Percentiles rank a stretch among this genome's conserved stretches.
Conservation (phyloP, 2,888 invertebrate species). For the Sycophila texana region DNA sequence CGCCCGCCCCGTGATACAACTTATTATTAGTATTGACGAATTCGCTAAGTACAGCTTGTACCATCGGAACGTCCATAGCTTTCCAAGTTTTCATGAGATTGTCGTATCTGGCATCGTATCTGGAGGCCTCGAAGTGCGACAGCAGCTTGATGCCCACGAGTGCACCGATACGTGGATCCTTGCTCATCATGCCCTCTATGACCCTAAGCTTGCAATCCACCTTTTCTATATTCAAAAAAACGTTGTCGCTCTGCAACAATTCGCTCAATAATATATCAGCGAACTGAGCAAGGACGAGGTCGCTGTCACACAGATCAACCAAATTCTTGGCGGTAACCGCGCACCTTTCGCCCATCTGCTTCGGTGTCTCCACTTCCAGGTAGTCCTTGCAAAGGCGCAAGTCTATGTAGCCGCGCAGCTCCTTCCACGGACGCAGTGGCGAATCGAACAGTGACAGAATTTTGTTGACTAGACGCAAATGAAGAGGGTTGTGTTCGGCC, state of each 20-base stretch:
- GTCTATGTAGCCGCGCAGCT: neutral
- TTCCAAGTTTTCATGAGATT: neutral
- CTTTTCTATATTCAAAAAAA: neutral
- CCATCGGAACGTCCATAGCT: neutral
- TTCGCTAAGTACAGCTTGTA: neutral
- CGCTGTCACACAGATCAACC: neutral
- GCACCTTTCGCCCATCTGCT: conserved; percentile 3
- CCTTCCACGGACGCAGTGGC: conserved; percentile 4
- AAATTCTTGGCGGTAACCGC: neutral
- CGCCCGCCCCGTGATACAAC: no score
- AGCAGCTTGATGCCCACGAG: neutral
- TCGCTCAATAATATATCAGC: neutral
- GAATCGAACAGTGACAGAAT: neutral
- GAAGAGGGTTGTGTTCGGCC: no score
- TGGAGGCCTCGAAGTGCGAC: neutral
- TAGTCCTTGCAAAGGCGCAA: neutral
- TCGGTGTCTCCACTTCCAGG: neutral
- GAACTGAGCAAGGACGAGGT: neutral
- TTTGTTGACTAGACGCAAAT: neutral
- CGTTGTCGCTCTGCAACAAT: neutral
- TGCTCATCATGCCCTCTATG: neutral
- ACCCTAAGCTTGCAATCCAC: neutral
- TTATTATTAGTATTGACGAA: neutral
- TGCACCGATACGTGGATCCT: neutral
- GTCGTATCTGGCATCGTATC: neutral